phyloP scores from a whole-genome alignment of 2,113 vertebrate species.

The Albula goreensis region DNA sequence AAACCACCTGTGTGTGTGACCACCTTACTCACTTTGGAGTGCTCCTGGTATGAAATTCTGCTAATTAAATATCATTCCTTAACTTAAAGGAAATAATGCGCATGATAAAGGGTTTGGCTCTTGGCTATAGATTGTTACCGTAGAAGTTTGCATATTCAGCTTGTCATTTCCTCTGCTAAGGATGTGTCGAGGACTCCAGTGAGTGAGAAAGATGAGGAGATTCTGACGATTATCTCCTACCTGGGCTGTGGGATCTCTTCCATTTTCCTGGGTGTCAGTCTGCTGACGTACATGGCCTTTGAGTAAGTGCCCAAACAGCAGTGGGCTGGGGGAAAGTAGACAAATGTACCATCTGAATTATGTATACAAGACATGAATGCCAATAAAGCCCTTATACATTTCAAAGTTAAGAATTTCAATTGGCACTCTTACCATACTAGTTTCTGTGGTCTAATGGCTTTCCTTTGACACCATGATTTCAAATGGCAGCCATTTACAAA shows the following conservation, averaged over 20 bases:
- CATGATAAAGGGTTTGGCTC: not conserved
- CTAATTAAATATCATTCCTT: not conserved
- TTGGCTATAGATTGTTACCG: not conserved
- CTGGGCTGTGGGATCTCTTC: constrained; percentile 82
- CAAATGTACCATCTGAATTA: not conserved
- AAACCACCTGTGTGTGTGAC: constrained; percentile 85
- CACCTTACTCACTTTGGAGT: constrained; percentile 94
- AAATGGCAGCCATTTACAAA: not conserved
- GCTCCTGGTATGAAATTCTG: constrained; percentile 72
- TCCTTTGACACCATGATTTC: not conserved
- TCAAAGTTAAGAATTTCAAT: not conserved
- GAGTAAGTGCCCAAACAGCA: constrained; percentile 70
- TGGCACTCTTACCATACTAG: not conserved
- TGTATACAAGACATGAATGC: not conserved
- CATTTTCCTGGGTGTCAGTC: constrained; percentile 78
- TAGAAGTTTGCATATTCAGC: not conserved
- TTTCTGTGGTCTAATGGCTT: not conserved
- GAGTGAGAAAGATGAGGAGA: constrained; percentile 61
- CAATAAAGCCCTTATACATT: not conserved
- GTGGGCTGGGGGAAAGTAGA: not conserved
- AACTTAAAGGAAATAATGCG: not conserved
- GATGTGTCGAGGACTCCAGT: constrained; percentile 71
- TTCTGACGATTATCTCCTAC: constrained; percentile 80
- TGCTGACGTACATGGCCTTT: constrained; percentile 79
- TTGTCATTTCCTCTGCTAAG: constrained; percentile 54